Base-by-base conservation (phyloP, 2,113 vertebrate species). In the Toxotes chatareus region DNA sequence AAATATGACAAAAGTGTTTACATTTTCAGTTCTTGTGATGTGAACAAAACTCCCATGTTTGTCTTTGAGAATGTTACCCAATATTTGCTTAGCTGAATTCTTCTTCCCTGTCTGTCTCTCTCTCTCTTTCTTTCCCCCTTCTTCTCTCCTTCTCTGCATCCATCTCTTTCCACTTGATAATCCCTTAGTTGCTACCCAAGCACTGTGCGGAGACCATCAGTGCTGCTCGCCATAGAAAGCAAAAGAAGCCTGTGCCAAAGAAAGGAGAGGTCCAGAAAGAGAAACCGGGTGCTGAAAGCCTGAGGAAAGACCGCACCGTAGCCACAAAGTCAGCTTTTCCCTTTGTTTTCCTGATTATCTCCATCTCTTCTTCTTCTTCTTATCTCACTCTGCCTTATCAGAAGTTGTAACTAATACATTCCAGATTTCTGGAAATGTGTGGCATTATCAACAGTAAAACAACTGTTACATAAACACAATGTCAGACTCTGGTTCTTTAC, bases 261-360 rank as follows among this genome's bases (percentile, higher is more conserved):
- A 99, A 96, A 79, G 95, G 94, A 42, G 97, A 97, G 23, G 84
- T 95, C 0, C 95, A 95, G 83, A 93, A 94, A 72, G 96, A 97
- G 80, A 99, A 97, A 55, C 97, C 98, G 0, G 98, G 98, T 0
- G 89, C 95, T 0, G 98, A 99, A 89, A 99, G 98, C 88, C 95
- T 95, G 69, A 94, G 98, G 64, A 97, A 96, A 83, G 96, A 99
- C 93, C 89, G 97, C 23, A 93, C 87, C 12, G 6, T 98, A n/a
- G 90, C 90, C 78, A 98, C 97, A 90, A 99, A 94, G 98, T 99
- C 86, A 95, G 96, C 44, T 42, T 70, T 60, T 80, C 9, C 67
- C 14, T 5, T 63, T 27, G 3, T 62, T 80, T 0, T 1, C 16
- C 11, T 32, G n/a, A 56, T 53, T 65, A n/a, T 53, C 36, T 3